Percentiles rank a stretch among this genome's conserved stretches.
phyloP scores from a whole-genome alignment of 1,140 invertebrate species.

The Aphaenogaster ashmeadi region DNA sequence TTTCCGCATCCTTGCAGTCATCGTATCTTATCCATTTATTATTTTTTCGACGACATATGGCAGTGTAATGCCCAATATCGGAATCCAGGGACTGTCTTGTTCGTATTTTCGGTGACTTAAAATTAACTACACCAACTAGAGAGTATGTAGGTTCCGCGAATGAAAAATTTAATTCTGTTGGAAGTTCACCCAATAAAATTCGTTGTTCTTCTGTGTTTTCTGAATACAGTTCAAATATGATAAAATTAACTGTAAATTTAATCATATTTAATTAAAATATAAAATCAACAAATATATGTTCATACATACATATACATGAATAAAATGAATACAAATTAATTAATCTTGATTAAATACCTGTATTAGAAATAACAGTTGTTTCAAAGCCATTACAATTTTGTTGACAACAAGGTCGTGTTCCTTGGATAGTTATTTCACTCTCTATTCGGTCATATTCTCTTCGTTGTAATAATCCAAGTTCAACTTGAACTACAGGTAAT shows the following conservation, averaged over 20 bases:
- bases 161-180: background rate
- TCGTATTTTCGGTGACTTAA: background rate
- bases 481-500: background rate
- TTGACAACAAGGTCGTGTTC: background rate
- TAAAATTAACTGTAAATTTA: background rate
- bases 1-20: no score
- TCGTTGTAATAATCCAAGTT: background rate
- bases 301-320: no score
- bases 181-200: background rate
- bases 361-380: constrained; percentile 10
- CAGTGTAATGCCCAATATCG: constrained; percentile 18
- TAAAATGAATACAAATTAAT: no score
- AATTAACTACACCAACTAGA: background rate
- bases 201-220: background rate
- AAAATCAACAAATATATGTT: no score
- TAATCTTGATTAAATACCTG: background rate
- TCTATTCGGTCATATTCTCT: background rate
- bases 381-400: background rate
- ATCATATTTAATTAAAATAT: background rate
- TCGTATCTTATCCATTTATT: background rate
- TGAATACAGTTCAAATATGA: background rate
- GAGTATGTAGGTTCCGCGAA: background rate
- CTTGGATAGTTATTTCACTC: background rate
- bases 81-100: no score
- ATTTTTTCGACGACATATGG: constrained; percentile 1